Base-by-base conservation (phyloP, 1,140 invertebrate species). In the Drosophila jambulina region DNA sequence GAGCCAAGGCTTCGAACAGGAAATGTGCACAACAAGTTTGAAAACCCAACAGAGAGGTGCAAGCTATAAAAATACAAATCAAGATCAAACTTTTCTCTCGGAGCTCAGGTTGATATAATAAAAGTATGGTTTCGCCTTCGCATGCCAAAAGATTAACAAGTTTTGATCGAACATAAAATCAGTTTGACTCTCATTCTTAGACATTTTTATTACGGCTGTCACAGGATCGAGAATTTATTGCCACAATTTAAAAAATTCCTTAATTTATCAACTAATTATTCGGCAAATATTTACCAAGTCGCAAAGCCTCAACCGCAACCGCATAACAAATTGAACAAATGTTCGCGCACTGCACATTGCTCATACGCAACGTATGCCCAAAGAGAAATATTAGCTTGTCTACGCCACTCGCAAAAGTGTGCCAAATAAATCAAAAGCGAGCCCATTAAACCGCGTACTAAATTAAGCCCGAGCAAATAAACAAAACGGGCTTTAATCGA, bases 371-470 rank as follows among this genome's bases (percentile, higher is more conserved):
- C 56, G 80, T 83, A 51, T 57, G 75, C 60, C 74, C 74, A 62
- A 74, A 69, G 79, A 80, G 51, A 56, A 45, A 79, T 62, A 75
- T 71, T 63, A 25, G 34, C 63, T 42, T 53, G 58, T 61, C 45
- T 62, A 45, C 70, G 68, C 67, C 81, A 84, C 75, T 74, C 61
- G 54, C 46, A 56, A 77, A 80, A 88, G 76, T 88, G 84, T 87
- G 84, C 84, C 84, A 83, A 80, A 80, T 87, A 83, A 87, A 83
- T 87, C 84, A 88, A 80, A 72, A 72, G 60, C 71, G 23, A 32
- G 46, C 42, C 64, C 67, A 80, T 78, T 83, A 88, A 88, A 48
- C 23, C 40, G 67, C 58, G 77, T 78, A 56, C 78, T 80, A 62
- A 87, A 88, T 78, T 38, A 78, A 87, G 80, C 77, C 68, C 70